Evolutionary conservation across 1,140 invertebrate species (phyloP), one percentile per base, ranked within the genome.

Genomic region (Ceratosolen fusciceps): DNA sequence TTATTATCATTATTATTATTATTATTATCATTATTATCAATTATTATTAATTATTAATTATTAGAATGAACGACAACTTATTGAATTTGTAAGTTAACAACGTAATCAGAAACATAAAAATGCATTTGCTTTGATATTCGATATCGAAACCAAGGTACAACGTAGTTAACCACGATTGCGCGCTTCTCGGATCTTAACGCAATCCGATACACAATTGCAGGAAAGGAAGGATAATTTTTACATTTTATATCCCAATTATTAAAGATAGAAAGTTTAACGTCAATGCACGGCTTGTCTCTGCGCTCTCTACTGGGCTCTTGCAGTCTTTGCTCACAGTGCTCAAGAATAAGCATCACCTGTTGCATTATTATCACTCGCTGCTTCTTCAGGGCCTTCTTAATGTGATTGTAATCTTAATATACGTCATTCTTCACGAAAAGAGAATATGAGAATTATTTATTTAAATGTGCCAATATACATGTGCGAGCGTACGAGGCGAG

Each of bases 81-180:
- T 47, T 47, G 43, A n/a, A n/a, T 47, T 16, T 31, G 31, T 37
- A 34, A 37, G 2, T 37, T n/a, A 60, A 52, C 21, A 29, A 31
- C 56, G 26, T 29, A 65, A 37, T 37, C n/a, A 8, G 0, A 65
- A 21, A 37, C 65, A 52, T 49, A 5, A 21, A 68, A 21, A 29
- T n/a, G 49, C 29, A 19, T 16, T 12, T 31, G 19, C 54, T 58
- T 56, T 16, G 21, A 77, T 29, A 81, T 37, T 43, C 4, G 52
- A 82, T 82, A 82, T 81, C 31, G 8, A 47, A 73, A 43, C 21
- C 80, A 82, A 82, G 82, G 77, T 29, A 58, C n/a, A n/a, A n/a
- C 68, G 19, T 12, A 29, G n/a, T 68, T 24, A 16, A 58, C 67
- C 65, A 47, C 75, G 62, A 77, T 77, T 77, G 70, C 34, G 49